phyloP scores from a whole-genome alignment of 2,797 vertebrate genomes.

The Pristis pectinata region DNA sequence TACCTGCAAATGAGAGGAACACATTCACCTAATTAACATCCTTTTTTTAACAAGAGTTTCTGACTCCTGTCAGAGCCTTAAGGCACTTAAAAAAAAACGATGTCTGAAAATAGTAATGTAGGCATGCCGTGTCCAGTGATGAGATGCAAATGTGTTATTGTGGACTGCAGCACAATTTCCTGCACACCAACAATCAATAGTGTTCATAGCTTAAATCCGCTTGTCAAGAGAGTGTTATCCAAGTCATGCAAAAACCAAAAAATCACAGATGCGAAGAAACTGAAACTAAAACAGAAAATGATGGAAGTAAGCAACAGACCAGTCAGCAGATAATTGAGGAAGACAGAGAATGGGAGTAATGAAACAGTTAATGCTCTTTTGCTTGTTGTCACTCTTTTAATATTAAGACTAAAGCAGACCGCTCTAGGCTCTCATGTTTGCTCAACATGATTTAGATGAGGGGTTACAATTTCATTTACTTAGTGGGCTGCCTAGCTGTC shows the following conservation, averaged over 20 bases:
- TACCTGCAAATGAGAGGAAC: not conserved
- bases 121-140: not conserved
- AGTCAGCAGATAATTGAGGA: not conserved
- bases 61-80: not conserved
- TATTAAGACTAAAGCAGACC: not conserved
- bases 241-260: not conserved
- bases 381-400: conserved; percentile 7
- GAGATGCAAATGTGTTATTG: not conserved
- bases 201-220: not conserved
- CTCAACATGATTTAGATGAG: not conserved
- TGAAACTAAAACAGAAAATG: not conserved
- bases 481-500: not conserved
- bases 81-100: not conserved
- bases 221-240: not conserved
- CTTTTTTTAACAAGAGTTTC: not conserved
- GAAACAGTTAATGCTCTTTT: not conserved
- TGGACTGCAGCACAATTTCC: not conserved
- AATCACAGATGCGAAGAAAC: not conserved
- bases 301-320: not conserved
- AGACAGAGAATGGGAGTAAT: not conserved
- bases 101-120: not conserved
- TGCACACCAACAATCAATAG: not conserved
- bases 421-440: not conserved
- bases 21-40: not conserved
- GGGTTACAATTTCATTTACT: not conserved